Evolutionary conservation across 2,113 vertebrate genomes (phyloP), one percentile per base, ranked within the genome.

Genomic region (Misgurnus mizolepis): DNA sequence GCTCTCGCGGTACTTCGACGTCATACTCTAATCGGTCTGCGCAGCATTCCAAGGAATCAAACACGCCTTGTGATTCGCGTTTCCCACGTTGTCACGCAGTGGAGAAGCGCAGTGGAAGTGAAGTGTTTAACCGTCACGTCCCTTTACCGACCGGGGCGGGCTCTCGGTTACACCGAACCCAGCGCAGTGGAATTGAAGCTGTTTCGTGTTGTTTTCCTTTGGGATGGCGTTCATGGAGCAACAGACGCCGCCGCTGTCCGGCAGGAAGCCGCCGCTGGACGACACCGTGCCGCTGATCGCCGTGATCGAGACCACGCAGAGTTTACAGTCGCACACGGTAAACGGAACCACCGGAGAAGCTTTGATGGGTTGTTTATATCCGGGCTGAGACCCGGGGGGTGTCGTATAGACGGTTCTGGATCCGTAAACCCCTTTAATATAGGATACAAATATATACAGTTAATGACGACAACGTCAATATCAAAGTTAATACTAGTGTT

Each of bases 321-420:
- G 91, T 87, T 90, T 97, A 49, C 95, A 97, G 74, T 96, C 95
- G 4, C 96, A 98, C 92, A 98, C 96, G 94, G 96, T 97, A 90
- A 93, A 93, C 49, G 14, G 8, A 14, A 61, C 17, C n/a, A 62
- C 55, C 64, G 58, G 62, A 77, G 34, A 27, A 64, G 18, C 27
- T 39, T 17, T 27, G 15, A 67, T 8, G 22, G 49, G 6, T 5
- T 50, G 68, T 39, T 50, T 34, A 70, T 39, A 22, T 34, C 27
- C 8, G 47, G 10, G 7, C 14, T 11, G 62, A n/a, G 8, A 47
- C 34, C 17, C 74, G 5, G 60, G 27, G 12, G 12, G n/a, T 45
- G 27, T 55, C 64, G 55, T 14, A 39, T 10, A 79, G 12, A 9
- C 40, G n/a, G 53, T 17, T 7, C 3, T 60, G 22, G 10, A 8